Percentiles rank a stretch among this genome's conserved stretches.
phyloP scores from a whole-genome alignment of 2,797 vertebrate genomes.

The Tangara arthus region DNA sequence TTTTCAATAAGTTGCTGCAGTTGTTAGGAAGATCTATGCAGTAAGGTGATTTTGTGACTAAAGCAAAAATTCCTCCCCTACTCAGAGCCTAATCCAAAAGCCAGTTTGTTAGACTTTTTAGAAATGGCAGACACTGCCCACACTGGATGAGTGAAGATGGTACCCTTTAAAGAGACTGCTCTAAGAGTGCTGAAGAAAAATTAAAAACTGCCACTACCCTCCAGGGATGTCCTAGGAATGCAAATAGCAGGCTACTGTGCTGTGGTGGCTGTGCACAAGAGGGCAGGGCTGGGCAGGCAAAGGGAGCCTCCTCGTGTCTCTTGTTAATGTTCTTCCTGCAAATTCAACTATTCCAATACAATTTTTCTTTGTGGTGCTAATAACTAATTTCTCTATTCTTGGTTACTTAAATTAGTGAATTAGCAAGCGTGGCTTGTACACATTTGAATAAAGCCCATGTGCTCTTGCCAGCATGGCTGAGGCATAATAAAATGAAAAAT shows the following conservation, averaged over 20 bases:
- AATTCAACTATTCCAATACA: neutral
- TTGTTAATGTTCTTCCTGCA: neutral
- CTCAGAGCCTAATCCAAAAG: neutral
- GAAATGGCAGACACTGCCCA: neutral
- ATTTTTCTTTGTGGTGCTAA: neutral
- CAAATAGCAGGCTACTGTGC: neutral
- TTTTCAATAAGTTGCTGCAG: neutral
- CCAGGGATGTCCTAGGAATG: neutral
- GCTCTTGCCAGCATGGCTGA: neutral
- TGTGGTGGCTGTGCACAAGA: neutral
- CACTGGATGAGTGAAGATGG: neutral
- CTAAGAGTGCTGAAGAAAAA: neutral
- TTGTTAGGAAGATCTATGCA: neutral
- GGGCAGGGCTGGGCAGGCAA: constrained; percentile 11
- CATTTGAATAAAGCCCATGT: neutral
- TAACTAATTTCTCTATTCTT: neutral
- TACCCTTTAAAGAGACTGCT: neutral
- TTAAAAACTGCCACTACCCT: neutral
- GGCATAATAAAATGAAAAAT: neutral
- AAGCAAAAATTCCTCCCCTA: neutral
- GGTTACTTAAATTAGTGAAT: neutral
- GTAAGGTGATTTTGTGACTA: neutral
- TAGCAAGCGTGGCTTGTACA: neutral
- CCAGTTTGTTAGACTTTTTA: neutral
- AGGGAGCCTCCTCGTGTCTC: neutral